Evolutionary conservation across 2,888 invertebrate genomes (phyloP), one percentile per base, ranked within the genome.

Genomic region (Tetanocera ferruginea): DNA sequence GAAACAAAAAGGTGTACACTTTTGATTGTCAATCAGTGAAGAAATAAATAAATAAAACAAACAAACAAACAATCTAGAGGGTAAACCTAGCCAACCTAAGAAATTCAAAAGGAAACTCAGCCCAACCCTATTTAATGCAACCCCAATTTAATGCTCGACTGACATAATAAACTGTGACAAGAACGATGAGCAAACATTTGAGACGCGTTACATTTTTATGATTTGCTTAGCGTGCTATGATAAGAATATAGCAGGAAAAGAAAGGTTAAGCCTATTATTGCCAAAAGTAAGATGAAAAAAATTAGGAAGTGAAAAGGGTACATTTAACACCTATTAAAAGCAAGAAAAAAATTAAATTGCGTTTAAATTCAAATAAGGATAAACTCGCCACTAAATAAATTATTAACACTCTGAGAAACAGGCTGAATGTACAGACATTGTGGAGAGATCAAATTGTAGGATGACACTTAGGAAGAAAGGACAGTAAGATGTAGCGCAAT

Each of bases 91-190:
- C 8, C 3, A 34, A 66, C 4, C 31, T 19, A 34, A 28, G 19
- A 19, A 37, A n/a, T 8, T 3, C 0, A 19, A 25, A 6, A 34
- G 37, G 6, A 34, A 17, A 34, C 19, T 2, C 34, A 31, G n/a
- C 66, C 34, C 19, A 1, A 57, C 57, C 23, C 57, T 23, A 52
- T 19, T 19, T 5, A 52, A 52, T 19, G 72, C 76, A 76, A 79
- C 72, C 78, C 76, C 80, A 80, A 78, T 79, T 80, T 80, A 77
- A 78, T 64, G 80, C 77, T 66, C 72, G 57, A 60, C 57, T 76
- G 60, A 66, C 66, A 76, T 74, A 75, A 80, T 76, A 77, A 64
- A 52, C 17, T 37, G 28, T 19, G 64, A 17, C 66, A 19, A 57
- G 23, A 25, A 57, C 23, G 57, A 25, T 5, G 19, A 11, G 23